Evolutionary conservation across 1,140 invertebrate species (phyloP), one percentile per base, ranked within the genome.

Genomic region (Drosophila azteca): DNA sequence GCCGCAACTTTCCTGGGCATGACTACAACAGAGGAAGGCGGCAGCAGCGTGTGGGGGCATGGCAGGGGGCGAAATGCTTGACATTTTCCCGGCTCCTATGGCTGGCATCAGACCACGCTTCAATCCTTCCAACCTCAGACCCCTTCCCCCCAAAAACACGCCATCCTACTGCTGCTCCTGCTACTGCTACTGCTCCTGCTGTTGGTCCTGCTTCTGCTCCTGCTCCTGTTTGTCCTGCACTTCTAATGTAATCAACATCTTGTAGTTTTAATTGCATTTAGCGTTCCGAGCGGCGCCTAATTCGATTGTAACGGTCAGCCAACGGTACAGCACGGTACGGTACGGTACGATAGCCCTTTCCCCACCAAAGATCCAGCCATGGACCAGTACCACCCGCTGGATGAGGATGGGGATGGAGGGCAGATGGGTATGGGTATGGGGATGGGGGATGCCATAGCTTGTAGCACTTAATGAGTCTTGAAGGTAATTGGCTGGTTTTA

Each of bases 171-270:
- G 7, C 8, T 31, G 0, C 13, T 35, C 20, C 44, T 66, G 52
- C 7, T 3, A 2, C 8, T 31, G 0, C 13, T 35, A n/a, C 44
- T 66, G 52, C 24, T 61, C 50, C 59, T 60, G 29, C 29, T 26
- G 24, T 26, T 26, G 24, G 24, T 26, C 54, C 57, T 76, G 68
- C 29, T 41, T 11, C 11, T 41, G 24, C 13, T 41, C 8, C 62
- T 75, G 72, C 46, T 79, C 73, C 66, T 72, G 64, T 60, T 69
- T 73, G 76, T 69, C 67, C 54, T 82, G 81, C 77, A 87, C 81
- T 81, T 85, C 77, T 85, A 85, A 85, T 85, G 81, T 85, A 85
- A 85, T 85, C 81, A 85, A 85, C 81, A 85, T 85, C 81, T 87
- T 85, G 73, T 74, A 85, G 82, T 85, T 85, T 85, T 85, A 85